phyloP scores from a whole-genome alignment of 1,140 invertebrate species.

The Papilio xuthus region DNA sequence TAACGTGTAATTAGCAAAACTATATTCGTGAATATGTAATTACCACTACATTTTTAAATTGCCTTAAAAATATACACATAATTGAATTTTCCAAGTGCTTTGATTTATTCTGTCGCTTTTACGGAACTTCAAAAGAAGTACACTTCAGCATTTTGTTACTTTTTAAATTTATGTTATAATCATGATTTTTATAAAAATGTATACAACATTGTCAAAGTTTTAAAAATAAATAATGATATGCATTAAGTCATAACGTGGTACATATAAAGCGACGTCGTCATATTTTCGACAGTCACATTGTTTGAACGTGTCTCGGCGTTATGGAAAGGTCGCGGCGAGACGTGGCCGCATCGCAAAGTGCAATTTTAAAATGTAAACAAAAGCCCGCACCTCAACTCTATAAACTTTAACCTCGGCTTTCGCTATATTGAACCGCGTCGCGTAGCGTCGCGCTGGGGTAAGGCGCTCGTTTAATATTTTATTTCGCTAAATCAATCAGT shows the following conservation, averaged over 20 bases:
- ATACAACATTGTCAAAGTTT: background rate
- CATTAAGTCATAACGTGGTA: conserved; percentile 7
- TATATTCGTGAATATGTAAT: background rate
- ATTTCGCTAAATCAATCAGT: conserved; percentile 43
- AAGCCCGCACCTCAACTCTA: conserved; percentile 62
- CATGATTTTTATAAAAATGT: background rate
- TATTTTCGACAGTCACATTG: conserved; percentile 72
- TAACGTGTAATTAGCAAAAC: background rate
- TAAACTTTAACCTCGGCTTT: conserved; percentile 70
- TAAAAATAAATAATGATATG: conserved; percentile 11
- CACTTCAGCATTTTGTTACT: too few species aligned
- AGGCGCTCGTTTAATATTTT: conserved; percentile 38
- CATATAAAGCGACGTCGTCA: conserved; percentile 52
- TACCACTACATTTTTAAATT: too few species aligned
- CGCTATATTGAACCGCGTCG: conserved; percentile 64
- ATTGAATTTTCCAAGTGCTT: too few species aligned
- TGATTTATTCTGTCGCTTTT: too few species aligned
- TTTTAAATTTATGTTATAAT: too few species aligned
- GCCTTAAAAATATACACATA: too few species aligned
- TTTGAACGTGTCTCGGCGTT: conserved; percentile 67
- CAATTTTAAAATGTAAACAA: conserved; percentile 79
- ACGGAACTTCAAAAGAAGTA: too few species aligned
- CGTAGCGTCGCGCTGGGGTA: conserved; percentile 2
- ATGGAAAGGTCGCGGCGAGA: conserved; percentile 61
- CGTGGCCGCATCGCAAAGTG: conserved; percentile 70